These are phyloP conservation scores for Pterois miles DNA, from an alignment of 2,797 vertebrate genomes.

Conservation along the genomic window DNA sequence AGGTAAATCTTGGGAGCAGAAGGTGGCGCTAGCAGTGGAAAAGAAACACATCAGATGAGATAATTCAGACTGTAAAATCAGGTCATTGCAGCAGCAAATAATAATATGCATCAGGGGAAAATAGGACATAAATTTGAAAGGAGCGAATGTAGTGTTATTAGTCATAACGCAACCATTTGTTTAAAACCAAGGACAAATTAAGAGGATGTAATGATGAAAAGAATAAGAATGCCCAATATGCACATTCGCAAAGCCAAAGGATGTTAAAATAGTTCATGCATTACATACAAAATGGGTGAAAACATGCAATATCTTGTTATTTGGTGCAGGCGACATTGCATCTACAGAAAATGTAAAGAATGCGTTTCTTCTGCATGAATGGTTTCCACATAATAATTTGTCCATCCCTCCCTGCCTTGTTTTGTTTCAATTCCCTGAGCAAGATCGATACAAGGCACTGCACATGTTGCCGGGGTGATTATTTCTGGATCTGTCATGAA, in stretches of 20 bases:
- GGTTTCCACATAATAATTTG: constrained; percentile 77
- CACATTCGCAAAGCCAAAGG: neutral
- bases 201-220: neutral
- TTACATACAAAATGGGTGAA: neutral
- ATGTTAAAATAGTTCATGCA: neutral
- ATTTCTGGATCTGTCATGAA: constrained; percentile 80
- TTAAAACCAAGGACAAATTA: neutral
- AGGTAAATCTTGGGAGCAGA: constrained; percentile 59
- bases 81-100: neutral
- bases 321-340: constrained; percentile 26
- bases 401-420: constrained; percentile 74
- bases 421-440: constrained; percentile 78
- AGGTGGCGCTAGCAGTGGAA: constrained; percentile 50
- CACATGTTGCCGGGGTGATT: constrained; percentile 69
- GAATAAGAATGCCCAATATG: neutral
- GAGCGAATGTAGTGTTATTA: neutral
- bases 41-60: neutral
- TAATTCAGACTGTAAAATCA: neutral
- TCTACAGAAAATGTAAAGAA: constrained; percentile 52
- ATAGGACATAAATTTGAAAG: neutral
- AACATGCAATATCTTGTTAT: constrained; percentile 14
- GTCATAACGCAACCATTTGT: neutral
- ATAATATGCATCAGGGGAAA: constrained; percentile 3
- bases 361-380: constrained; percentile 66
- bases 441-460: constrained; percentile 74